These are phyloP conservation scores for Taphrorychus bicolor DNA, from an alignment of 2,888 invertebrate species.

Conservation along the genomic window DNA sequence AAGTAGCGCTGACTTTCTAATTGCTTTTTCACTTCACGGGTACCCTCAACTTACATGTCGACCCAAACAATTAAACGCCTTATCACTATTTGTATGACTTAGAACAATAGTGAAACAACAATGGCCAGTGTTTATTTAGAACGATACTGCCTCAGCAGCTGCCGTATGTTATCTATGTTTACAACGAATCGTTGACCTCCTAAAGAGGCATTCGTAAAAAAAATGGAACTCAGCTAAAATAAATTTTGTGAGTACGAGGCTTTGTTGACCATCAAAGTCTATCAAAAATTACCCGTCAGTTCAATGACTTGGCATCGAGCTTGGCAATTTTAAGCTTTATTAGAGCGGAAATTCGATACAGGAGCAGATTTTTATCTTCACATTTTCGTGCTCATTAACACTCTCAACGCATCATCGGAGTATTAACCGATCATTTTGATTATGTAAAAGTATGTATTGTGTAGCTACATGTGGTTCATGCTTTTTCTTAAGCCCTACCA, in stretches of 20 bases:
- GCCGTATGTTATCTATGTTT: conserved; percentile 7
- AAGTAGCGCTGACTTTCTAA: no score
- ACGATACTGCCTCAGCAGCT: conserved; percentile 12
- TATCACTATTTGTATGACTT: conserved; percentile 10
- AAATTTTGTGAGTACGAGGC: no score
- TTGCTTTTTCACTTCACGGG: background rate
- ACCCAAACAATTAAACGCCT: background rate
- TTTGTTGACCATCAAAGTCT: background rate
- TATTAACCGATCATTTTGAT: conserved; percentile 3
- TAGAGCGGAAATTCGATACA: conserved; percentile 7
- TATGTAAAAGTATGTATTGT: background rate
- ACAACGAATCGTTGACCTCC: conserved; percentile 19
- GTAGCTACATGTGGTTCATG: no score
- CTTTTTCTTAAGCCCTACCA: no score
- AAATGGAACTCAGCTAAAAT: no score
- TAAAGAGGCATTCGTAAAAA: background rate
- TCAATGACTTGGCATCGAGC: conserved; percentile 2
- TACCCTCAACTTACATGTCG: background rate
- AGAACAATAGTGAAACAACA: conserved; percentile 12
- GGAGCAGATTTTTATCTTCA: conserved; percentile 5
- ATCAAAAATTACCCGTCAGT: background rate
- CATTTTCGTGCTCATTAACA: background rate
- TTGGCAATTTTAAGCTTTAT: conserved; percentile 4
- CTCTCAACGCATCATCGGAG: conserved; percentile 6
- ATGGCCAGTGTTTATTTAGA: conserved; percentile 16